Percentiles rank a stretch among this genome's conserved stretches.
These are phyloP conservation scores for Nasua narica DNA, from an alignment of 2,797 vertebrate genomes.

Conservation along the genomic window DNA sequence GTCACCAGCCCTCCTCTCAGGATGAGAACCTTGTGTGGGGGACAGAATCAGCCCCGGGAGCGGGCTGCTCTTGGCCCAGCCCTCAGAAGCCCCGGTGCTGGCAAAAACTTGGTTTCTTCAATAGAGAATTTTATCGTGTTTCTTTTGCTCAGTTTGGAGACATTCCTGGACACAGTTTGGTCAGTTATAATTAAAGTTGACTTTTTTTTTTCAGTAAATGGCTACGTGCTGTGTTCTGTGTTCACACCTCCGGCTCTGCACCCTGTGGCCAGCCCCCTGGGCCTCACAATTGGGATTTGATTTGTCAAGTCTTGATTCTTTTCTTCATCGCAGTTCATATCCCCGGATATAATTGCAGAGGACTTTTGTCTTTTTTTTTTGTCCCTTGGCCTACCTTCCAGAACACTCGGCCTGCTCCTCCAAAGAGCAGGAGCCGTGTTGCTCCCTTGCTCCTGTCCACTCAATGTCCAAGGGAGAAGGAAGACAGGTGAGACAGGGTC, in stretches of 20 bases:
- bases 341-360: no score
- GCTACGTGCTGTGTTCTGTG: background rate
- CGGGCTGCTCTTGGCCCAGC: background rate
- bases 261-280: background rate
- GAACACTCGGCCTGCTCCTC: background rate
- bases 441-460: no score
- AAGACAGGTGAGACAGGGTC: background rate
- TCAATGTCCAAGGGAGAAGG: background rate
- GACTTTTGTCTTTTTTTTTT: background rate
- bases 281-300: background rate
- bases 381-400: background rate
- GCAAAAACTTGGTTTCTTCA: constrained; percentile 38
- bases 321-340: background rate
- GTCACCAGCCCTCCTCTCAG: background rate
- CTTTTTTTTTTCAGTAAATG: background rate
- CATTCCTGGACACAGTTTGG: constrained; percentile 1
- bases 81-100: background rate
- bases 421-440: background rate
- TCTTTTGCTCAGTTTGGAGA: constrained; percentile 29
- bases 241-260: background rate
- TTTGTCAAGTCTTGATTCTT: background rate
- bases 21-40: background rate
- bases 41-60: background rate
- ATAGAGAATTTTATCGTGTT: constrained; percentile 52
- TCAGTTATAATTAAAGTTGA: no score